These are phyloP conservation scores for Pteronura brasiliensis DNA, from an alignment of 2,113 vertebrate genomes.

Conservation along the genomic window DNA sequence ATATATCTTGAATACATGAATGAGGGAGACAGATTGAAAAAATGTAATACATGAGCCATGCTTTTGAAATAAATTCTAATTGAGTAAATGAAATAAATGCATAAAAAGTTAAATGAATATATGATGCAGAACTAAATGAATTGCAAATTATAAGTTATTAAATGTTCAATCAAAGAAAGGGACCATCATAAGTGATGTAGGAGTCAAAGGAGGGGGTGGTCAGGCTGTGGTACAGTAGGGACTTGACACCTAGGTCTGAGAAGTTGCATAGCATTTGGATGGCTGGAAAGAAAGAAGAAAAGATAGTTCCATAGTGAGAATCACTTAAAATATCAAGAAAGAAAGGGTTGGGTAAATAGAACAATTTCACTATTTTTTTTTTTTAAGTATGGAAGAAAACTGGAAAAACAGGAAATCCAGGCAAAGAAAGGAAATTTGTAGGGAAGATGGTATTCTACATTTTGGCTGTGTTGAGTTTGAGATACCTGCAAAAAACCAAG, in stretches of 20 bases:
- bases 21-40: neutral
- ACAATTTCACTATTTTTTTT: neutral
- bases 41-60: neutral
- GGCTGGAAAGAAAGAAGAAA: neutral
- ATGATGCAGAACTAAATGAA: neutral
- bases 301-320: neutral
- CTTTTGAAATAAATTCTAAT: conserved; percentile 16
- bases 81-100: neutral
- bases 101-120: conserved; percentile 10
- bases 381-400: neutral
- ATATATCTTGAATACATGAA: neutral
- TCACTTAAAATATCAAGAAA: conserved; percentile 15
- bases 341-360: neutral
- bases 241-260: neutral
- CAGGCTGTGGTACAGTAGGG: too few relatives aligned
- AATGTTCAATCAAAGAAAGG: neutral
- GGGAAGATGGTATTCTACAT: neutral
- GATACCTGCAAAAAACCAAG: neutral
- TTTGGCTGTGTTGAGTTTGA: neutral
- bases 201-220: neutral
- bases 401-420: neutral
- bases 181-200: neutral
- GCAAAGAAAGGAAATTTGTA: neutral
- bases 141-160: neutral
- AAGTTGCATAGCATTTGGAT: neutral